phyloP scores from a whole-genome alignment of 2,113 vertebrate species.

The Marmota flaviventris region DNA sequence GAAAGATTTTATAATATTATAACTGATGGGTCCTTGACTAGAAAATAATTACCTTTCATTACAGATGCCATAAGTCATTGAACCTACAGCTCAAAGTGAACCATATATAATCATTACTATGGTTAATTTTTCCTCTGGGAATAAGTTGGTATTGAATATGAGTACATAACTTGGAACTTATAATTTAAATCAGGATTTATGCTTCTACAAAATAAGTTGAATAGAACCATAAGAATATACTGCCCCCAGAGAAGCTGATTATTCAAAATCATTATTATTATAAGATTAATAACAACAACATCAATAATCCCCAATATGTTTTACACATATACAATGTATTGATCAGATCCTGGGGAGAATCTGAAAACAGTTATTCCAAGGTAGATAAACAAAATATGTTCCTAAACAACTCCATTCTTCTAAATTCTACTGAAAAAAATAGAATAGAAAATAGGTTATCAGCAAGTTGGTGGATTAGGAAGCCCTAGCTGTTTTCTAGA shows the following conservation, averaged over 20 bases:
- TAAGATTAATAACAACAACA: background rate
- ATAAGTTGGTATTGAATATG: background rate
- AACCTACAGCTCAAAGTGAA: conserved; percentile 52
- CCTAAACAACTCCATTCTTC: background rate
- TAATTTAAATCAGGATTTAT: background rate
- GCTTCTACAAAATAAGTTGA: background rate
- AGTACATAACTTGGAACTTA: background rate
- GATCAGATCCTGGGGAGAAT: background rate
- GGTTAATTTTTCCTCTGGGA: background rate
- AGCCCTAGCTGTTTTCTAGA: no score
- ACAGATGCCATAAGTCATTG: conserved; percentile 64
- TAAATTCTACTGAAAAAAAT: background rate
- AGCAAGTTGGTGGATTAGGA: background rate
- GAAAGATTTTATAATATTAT: conserved; percentile 71
- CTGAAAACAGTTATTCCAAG: background rate
- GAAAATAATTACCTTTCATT: conserved; percentile 74
- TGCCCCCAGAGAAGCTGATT: background rate
- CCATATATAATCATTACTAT: background rate
- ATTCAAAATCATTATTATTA: background rate
- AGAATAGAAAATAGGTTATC: background rate
- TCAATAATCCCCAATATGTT: background rate
- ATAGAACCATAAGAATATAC: background rate
- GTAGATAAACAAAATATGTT: background rate
- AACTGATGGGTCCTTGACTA: conserved; percentile 50
- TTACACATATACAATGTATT: no score